Base-by-base conservation (phyloP, 2,797 vertebrate genomes). In the Huso huso region DNA sequence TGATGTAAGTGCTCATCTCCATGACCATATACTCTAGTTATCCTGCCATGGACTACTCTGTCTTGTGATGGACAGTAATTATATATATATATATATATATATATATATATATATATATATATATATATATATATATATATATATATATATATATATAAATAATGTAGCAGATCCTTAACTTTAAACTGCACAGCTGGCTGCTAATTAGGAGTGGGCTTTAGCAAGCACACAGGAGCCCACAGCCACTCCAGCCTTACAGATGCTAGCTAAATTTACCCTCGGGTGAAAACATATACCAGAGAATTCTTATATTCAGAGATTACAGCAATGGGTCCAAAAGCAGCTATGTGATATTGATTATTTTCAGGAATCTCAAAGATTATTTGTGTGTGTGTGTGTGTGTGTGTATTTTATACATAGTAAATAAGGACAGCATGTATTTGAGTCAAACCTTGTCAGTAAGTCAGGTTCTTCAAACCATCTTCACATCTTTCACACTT, bases 151-250 rank as follows among this genome's bases (percentile, higher is more conserved):
- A 37, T 5, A 37, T 37, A 37, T 37, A 37, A 5, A 37, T 4
- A 37, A 37, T 37, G 37, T 37, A 37, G 37, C 66, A 69, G 70
- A 73, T 69, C 70, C 77, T 79, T 77, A 71, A 73, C 74, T 75
- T 66, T 67, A 70, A 61, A 58, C 62, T 60, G 72, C 63, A 70
- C 75, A 70, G 73, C 69, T 72, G 70, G 73, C 62, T 69, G 70
- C 77, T 82, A 77, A 84, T 82, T 80, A 72, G 37, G 37, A 4
- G 75, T 74, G 64, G 61, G 69, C 62, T 71, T 72, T 69, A 68
- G 74, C 62, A 68, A 68, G 64, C 79, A 37, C 66, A 74, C 71
- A 69, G 64, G 51, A 73, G 67, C 73, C 68, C 68, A 70, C 59
- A 78, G 66, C 68, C 61, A 69, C 69, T 62, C 6, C 52, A 48